These are phyloP conservation scores for Phoenicopterus ruber DNA, from an alignment of 2,113 vertebrate species.

Conservation along the genomic window DNA sequence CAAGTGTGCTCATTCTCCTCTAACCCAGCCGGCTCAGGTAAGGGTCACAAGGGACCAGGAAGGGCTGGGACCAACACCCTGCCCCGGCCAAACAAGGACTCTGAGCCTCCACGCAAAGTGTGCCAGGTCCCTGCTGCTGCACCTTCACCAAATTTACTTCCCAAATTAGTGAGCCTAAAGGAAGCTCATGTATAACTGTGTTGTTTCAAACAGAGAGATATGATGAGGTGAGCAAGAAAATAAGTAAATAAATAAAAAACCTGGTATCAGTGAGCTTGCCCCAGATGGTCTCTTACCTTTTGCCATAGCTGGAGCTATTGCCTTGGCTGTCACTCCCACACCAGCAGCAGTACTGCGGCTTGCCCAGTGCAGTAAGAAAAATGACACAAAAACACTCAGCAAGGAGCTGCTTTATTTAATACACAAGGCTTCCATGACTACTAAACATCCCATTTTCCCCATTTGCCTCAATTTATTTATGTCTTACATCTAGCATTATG, in stretches of 20 bases:
- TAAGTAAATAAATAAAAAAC: not conserved
- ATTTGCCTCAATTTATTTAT: not conserved
- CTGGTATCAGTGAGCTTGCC: not conserved
- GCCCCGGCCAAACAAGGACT: not conserved
- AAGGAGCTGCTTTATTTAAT: not conserved
- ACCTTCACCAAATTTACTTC: not conserved
- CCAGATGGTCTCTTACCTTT: not conserved
- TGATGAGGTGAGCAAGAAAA: not conserved
- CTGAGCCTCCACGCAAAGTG: rapidly evolving
- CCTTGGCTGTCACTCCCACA: not conserved
- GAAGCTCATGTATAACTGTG: not conserved
- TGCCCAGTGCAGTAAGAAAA: not conserved
- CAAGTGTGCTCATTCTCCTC: not conserved
- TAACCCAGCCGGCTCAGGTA: not conserved
- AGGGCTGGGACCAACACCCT: not conserved
- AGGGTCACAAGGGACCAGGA: not conserved
- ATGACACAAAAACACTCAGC: not conserved
- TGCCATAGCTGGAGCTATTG: not conserved
- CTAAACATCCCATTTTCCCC: not conserved
- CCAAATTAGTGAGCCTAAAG: not conserved
- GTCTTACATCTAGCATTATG: not conserved
- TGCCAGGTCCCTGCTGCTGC: not conserved
- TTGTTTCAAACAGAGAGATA: not conserved
- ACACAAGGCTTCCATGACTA: not conserved
- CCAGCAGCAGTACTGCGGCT: not conserved